Base-by-base conservation (phyloP, 1,140 invertebrate species). In the Trichomalopsis sarcophagae region DNA sequence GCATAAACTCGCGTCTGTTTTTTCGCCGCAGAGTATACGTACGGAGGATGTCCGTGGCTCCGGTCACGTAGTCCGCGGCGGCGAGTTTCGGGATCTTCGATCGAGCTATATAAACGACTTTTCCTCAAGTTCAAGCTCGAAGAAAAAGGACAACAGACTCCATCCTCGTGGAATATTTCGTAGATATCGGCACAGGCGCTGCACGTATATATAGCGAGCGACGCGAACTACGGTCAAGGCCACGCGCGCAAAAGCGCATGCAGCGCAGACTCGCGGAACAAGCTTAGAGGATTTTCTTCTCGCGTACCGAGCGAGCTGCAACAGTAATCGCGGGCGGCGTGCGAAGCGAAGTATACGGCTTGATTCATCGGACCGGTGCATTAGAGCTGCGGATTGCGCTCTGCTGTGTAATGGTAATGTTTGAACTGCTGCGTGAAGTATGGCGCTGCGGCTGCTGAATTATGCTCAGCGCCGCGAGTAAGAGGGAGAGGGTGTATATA, bases 151-250 rank as follows among this genome's bases (percentile, higher is more conserved):
- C n/a, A n/a, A n/a, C n/a, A n/a, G n/a, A n/a, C n/a, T n/a, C n/a
- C n/a, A n/a, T n/a, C n/a, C 17, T 17, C 17, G 10, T 9, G 44
- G 33, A 77, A 77, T 77, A 77, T 77, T 77, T 77, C 75, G n/a
- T 77, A 77, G 9, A 27, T 0, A 27, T 27, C 27, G 27, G 27
- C n/a, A 55, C 44, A 47, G 0, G 44, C 9, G 2, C 33, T 36
- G 2, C 33, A 36, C 33, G 33, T 36, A 36, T 36, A 33, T 33
- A 36, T 36, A 36, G 33, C 69, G 69, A 71, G 27, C 27, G 10
- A 17, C 50, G 30, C 50, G 30, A 74, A 71, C 33, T 36, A 36
- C 71, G 81, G 81, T 82, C 73, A 82, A 75, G 81, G 73, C 81
- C 81, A 82, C 55, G 33, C 21, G 36, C n/a, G n/a, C n/a, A n/a